Percentiles rank a stretch among this genome's conserved stretches.
Evolutionary conservation across 2,888 invertebrate species (phyloP).

Genomic region (Dasypogon diadema): DNA sequence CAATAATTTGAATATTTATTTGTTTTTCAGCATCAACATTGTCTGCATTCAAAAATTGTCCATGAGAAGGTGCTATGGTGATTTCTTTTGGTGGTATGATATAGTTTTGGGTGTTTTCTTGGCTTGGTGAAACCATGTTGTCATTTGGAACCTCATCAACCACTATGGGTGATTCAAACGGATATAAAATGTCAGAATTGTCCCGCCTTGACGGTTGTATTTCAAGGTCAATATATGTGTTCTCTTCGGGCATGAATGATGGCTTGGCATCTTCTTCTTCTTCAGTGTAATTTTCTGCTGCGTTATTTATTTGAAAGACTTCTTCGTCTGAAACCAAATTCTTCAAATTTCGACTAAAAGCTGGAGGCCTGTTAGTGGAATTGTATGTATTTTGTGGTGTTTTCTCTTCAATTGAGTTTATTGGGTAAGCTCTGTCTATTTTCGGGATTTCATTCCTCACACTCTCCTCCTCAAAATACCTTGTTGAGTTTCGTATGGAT

Average conservation of each 20-base stretch:
- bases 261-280: slow-evolving; percentile 63
- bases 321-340: slow-evolving; percentile 76
- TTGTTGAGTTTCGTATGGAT: background rate
- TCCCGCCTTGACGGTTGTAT: background rate
- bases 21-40: slow-evolving; percentile 58
- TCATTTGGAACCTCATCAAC: slow-evolving; percentile 62
- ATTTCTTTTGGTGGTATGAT: slow-evolving; percentile 52
- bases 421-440: background rate
- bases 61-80: slow-evolving; percentile 52
- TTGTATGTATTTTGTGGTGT: background rate
- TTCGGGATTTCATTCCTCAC: background rate
- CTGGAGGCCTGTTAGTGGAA: background rate
- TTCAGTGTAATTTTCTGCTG: slow-evolving; percentile 64
- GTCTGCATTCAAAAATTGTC: slow-evolving; percentile 49
- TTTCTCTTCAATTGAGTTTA: slow-evolving; percentile 59
- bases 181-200: slow-evolving; percentile 59
- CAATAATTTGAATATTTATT: slow-evolving; percentile 64
- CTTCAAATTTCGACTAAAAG: slow-evolving; percentile 22
- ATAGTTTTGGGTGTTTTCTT: slow-evolving; percentile 55
- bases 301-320: slow-evolving; percentile 74
- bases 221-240: slow-evolving; percentile 45
- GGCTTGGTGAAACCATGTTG: slow-evolving; percentile 58
- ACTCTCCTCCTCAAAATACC: background rate
- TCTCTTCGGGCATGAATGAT: slow-evolving; percentile 60
- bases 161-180: slow-evolving; percentile 70